Conservation (phyloP, 2,113 vertebrate genomes). For the Paramormyrops kingsleyae region DNA sequence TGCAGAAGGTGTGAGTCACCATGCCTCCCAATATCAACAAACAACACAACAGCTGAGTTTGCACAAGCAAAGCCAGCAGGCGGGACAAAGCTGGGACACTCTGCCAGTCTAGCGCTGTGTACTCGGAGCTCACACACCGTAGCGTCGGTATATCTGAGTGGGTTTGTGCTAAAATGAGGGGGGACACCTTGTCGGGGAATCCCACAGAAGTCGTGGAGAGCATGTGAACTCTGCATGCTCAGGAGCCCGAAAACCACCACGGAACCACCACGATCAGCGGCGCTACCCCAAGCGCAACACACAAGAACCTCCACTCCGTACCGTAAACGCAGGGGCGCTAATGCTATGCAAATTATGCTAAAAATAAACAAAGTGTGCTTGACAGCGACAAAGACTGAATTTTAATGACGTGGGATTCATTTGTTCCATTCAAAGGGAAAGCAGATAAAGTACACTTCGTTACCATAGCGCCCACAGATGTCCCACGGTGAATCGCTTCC, state of each 20-base stretch:
- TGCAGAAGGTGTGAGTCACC: neutral
- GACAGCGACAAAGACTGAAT: neutral
- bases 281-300: neutral
- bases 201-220: neutral
- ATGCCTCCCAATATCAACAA: neutral
- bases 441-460: neutral
- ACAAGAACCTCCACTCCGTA: neutral
- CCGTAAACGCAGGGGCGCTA: neutral
- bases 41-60: neutral
- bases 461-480: neutral
- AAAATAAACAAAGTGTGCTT: conserved; percentile 1
- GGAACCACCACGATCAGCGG: neutral
- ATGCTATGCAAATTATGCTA: neutral
- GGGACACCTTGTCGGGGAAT: neutral
- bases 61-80: neutral
- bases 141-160: neutral
- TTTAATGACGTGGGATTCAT: neutral
- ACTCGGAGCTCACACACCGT: neutral
- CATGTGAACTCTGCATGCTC: neutral
- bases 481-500: neutral
- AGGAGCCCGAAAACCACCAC: neutral
- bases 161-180: neutral
- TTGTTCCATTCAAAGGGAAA: neutral
- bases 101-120: neutral
- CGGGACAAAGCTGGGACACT: neutral